Evolutionary conservation across 1,140 invertebrate species (phyloP).

Genomic region (Ceratosolen solmsi): DNA sequence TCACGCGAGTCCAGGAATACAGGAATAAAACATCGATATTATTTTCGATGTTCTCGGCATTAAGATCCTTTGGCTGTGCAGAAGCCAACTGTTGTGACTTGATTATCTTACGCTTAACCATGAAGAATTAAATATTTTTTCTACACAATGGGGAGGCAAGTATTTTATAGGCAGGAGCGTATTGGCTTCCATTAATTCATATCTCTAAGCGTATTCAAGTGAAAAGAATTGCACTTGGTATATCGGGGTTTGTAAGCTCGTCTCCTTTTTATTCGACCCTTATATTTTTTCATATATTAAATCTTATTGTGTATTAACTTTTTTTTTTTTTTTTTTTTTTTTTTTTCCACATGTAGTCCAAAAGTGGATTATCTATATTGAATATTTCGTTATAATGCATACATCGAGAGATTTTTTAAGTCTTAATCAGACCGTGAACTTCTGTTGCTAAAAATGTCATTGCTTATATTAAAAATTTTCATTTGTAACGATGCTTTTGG

Average conservation of each 20-base stretch:
- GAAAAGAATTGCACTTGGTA: not conserved
- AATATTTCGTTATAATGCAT: too few species aligned
- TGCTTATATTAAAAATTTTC: too few species aligned
- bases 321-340: too few species aligned
- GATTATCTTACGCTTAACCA: not conserved
- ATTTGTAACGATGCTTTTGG: too few species aligned
- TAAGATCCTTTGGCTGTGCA: not conserved
- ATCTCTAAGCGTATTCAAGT: not conserved
- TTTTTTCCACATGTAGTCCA: too few species aligned
- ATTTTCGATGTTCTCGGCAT: not conserved
- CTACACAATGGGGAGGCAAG: not conserved
- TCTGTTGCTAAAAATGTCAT: too few species aligned
- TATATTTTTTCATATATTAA: too few species aligned
- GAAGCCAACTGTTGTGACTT: not conserved
- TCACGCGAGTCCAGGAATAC: not conserved
- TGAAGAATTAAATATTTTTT: constrained; percentile 4
- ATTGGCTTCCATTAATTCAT: not conserved
- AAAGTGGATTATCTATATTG: too few species aligned
- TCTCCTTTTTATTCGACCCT: not conserved
- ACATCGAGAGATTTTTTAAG: too few species aligned
- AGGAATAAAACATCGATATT: too few species aligned
- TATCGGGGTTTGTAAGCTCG: not conserved
- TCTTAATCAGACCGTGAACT: too few species aligned
- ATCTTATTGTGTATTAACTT: too few species aligned
- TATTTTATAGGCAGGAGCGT: not conserved